These are phyloP conservation scores for Bucco capensis DNA, from an alignment of 2,113 vertebrate genomes.

Conservation along the genomic window DNA sequence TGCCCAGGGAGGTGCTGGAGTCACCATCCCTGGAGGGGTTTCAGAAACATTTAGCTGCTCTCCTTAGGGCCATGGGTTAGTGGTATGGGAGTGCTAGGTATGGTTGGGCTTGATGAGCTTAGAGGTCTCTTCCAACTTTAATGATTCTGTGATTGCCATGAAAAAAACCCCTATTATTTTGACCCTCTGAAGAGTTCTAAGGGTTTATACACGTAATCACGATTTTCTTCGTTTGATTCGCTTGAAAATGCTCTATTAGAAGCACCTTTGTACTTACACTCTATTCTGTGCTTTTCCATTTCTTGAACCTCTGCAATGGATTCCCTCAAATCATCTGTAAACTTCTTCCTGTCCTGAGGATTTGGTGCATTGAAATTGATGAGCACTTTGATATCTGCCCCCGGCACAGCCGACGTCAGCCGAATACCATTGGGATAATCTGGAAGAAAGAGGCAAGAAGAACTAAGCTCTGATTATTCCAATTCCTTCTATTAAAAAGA, in stretches of 20 bases:
- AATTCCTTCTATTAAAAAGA: background rate
- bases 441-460: conserved; percentile 39
- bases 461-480: conserved; percentile 16
- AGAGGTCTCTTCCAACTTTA: too few species aligned
- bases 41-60: too few species aligned
- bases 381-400: conserved; percentile 92
- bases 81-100: too few species aligned
- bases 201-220: background rate
- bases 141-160: too few species aligned
- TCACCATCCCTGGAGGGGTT: too few species aligned
- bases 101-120: too few species aligned
- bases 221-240: background rate
- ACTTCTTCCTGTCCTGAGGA: conserved; percentile 97
- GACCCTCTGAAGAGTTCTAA: background rate
- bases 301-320: conserved; percentile 96
- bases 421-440: conserved; percentile 97
- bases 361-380: conserved; percentile 99
- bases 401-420: conserved; percentile 90
- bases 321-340: conserved; percentile 93
- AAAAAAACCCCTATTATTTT: background rate
- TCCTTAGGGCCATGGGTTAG: too few species aligned
- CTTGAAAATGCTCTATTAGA: background rate
- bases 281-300: conserved; percentile 99
- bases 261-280: conserved; percentile 82
- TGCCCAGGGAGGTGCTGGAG: too few species aligned